Base-by-base conservation (phyloP, 2,797 vertebrate species). In the Ciconia nigra region DNA sequence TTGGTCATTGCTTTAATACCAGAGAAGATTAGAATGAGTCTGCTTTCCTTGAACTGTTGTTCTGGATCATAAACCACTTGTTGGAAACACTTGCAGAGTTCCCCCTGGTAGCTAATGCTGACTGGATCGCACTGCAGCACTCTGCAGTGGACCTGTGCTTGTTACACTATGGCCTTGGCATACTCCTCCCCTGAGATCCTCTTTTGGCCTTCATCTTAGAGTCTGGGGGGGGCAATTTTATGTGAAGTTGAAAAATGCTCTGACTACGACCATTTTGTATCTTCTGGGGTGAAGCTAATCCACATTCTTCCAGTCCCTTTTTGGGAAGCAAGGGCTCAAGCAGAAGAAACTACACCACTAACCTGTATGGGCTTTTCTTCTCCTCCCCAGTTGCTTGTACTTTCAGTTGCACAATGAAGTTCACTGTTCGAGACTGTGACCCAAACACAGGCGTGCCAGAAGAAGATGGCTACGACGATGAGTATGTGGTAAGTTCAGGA, bases 321-420 rank as follows among this genome's bases (percentile, higher is more conserved):
- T 26, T 16, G 35, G 72, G 76, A 70, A 76, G 29, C 0, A 7
- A 57, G 6, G 19, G 18, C 14, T 81, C 11, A 33, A 49, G 31
- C 29, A 42, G 33, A 59, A 37, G 22, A 21, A 55, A 4, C 1
- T 25, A 2, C 25, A 17, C 25, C 28, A 16, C 33, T 83, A 28
- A 7, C 20, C 9, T 6, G 3, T 10, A 3, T 2, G 8, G 12
- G 17, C 20, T 95, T 44, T 77, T 29, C n/a, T 11, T 92, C 25
- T 47, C 15, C 35, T 82, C 6, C 58, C 51, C 97, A 99, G 99
- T 99, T 25, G 98, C 99, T 15, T 99, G 99, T 77, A 99, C 99
- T 7, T 99, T 99, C 96, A 99, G 99, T 97, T 99, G 99, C 82
- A 99, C 99, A 1, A 99, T 99, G 99, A 99, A 99, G 97, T 99